Evolutionary conservation across 2,797 vertebrate species (phyloP).

Genomic region (Sparidentex hasta): DNA sequence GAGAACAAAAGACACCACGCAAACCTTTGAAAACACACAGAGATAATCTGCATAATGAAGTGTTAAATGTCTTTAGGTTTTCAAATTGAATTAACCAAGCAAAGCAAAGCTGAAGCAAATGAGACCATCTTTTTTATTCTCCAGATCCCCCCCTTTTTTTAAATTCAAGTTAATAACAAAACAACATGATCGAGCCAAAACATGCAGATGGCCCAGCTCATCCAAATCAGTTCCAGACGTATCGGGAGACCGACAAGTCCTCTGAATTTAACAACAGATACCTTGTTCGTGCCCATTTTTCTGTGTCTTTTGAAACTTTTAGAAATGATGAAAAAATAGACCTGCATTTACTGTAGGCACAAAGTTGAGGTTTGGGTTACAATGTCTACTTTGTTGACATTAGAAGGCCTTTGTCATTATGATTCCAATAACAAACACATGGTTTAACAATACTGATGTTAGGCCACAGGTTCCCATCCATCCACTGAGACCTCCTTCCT

Average conservation of each 20-base stretch:
- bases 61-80: neutral
- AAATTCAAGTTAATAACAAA: neutral
- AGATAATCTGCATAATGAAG: conserved; percentile 2
- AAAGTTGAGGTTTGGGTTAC: neutral
- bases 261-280: neutral
- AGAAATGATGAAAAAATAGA: neutral
- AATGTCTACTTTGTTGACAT: neutral
- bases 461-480: neutral
- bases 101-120: neutral
- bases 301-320: neutral
- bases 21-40: no score
- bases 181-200: neutral
- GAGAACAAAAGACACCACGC: no score
- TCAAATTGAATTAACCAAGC: neutral
- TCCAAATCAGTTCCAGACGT: neutral
- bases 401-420: neutral
- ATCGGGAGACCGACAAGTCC: neutral
- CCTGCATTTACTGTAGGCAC: neutral
- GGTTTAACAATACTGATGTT: neutral
- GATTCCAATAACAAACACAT: neutral
- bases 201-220: neutral
- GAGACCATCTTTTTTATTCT: neutral
- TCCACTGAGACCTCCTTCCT: no score
- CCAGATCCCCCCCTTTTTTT: neutral
- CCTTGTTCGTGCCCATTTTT: neutral